A percentile compares a stretch with the other conserved stretches of the same genome.
phyloP scores from a whole-genome alignment of 2,888 invertebrate genomes.

The Caradrina kadenii region DNA sequence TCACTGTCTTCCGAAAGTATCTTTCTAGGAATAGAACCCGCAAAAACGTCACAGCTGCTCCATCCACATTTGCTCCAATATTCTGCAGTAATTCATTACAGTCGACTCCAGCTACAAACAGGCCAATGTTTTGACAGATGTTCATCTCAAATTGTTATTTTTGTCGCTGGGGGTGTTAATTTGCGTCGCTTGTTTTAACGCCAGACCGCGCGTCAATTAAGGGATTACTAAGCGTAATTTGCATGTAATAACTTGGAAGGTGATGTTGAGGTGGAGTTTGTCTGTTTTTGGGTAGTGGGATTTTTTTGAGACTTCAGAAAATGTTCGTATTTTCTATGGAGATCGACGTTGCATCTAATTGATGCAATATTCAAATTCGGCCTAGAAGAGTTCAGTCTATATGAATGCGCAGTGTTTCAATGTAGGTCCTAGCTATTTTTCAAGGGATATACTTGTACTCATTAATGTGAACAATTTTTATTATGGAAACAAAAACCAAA shows the following conservation, averaged over 20 bases:
- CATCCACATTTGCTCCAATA: constrained; percentile 36
- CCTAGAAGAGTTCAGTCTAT: too few relatives aligned
- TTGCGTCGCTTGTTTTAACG: constrained; percentile 72
- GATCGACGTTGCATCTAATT: too few relatives aligned
- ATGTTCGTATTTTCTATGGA: too few relatives aligned
- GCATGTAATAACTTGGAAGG: constrained; percentile 64
- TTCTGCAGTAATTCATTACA: constrained; percentile 58
- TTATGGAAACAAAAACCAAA: too few relatives aligned
- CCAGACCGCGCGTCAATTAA: constrained; percentile 65
- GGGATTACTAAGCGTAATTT: constrained; percentile 64
- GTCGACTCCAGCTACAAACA: constrained; percentile 39
- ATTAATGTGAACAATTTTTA: too few relatives aligned
- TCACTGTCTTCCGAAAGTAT: constrained; percentile 1
- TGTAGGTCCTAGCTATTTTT: too few relatives aligned
- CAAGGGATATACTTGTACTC: too few relatives aligned
- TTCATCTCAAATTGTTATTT: constrained; percentile 77
- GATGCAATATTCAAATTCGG: too few relatives aligned
- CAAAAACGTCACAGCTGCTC: constrained; percentile 40
- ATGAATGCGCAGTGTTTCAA: too few relatives aligned
- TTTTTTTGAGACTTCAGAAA: background rate
- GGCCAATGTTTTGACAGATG: constrained; percentile 81
- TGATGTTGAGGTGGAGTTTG: constrained; percentile 42
- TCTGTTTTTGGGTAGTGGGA: constrained; percentile 29
- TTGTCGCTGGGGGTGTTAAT: constrained; percentile 69
- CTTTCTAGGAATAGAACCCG: background rate